These are phyloP conservation scores for Melanostoma scalare DNA, from an alignment of 2,888 invertebrate species.

Conservation along the genomic window DNA sequence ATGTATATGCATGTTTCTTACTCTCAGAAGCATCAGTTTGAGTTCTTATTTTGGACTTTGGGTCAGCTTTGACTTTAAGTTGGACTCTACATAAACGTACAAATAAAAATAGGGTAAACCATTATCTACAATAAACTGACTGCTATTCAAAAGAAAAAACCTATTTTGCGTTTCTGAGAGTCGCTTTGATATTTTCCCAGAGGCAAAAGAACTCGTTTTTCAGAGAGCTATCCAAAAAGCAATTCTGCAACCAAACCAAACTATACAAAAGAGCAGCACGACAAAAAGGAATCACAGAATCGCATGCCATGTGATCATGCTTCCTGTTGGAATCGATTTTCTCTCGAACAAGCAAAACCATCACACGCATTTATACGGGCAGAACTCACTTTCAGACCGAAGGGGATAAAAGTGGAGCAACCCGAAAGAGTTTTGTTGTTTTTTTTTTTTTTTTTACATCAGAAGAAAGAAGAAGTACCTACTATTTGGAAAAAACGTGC, in stretches of 20 bases:
- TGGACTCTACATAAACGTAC: no score
- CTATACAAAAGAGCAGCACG: conserved; percentile 3
- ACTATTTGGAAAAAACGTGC: background rate
- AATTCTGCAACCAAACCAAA: conserved; percentile 10
- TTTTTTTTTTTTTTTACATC: conserved; percentile 2
- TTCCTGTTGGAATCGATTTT: conserved; percentile 71
- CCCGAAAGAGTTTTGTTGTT: conserved; percentile 24
- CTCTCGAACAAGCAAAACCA: conserved; percentile 21
- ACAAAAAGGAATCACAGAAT: conserved; percentile 47
- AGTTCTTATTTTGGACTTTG: no score
- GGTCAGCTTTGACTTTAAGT: no score
- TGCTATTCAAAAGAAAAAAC: background rate
- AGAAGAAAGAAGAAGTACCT: background rate
- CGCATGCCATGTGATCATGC: conserved; percentile 61
- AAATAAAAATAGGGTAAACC: conserved; percentile 10
- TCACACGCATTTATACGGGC: conserved; percentile 28
- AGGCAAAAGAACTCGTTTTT: conserved; percentile 49
- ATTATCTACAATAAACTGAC: no score
- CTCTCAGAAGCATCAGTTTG: no score
- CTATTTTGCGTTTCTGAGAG: conserved; percentile 8
- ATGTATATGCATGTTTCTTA: no score
- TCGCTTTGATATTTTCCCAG: conserved; percentile 13
- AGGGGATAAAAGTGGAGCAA: conserved; percentile 62
- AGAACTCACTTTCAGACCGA: conserved; percentile 56
- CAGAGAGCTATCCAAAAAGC: background rate